These are phyloP conservation scores for Nycteola revayana DNA, from an alignment of 2,888 invertebrate species.

Conservation along the genomic window DNA sequence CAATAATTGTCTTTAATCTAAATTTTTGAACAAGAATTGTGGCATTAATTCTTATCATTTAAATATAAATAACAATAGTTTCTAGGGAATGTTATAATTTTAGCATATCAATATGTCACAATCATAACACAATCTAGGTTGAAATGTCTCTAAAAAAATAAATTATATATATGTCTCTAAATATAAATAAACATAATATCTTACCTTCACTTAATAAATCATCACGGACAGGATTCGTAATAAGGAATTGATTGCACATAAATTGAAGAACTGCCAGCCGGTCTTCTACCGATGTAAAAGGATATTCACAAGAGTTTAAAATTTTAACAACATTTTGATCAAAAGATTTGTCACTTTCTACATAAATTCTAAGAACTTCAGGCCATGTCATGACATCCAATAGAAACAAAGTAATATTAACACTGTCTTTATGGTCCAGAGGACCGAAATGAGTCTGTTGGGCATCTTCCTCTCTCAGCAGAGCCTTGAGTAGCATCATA, in stretches of 20 bases:
- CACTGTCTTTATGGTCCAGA: constrained; percentile 97
- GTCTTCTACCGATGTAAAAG: constrained; percentile 91
- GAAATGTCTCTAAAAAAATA: too few species aligned
- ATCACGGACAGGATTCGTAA: constrained; percentile 95
- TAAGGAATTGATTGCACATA: constrained; percentile 96
- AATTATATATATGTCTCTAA: constrained; percentile 1
- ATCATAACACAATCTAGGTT: too few species aligned
- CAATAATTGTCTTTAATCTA: too few species aligned
- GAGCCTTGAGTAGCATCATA: constrained; percentile 94
- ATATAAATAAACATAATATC: constrained; percentile 8
- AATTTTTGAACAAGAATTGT: too few species aligned
- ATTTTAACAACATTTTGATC: constrained; percentile 87
- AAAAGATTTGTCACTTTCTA: constrained; percentile 94
- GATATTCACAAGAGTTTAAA: constrained; percentile 90
- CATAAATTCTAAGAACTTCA: constrained; percentile 93
- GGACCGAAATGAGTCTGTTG: constrained; percentile 98
- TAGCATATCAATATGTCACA: too few species aligned
- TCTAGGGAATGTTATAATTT: too few species aligned
- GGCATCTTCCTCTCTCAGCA: constrained; percentile 95
- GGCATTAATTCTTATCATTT: too few species aligned
- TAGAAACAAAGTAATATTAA: constrained; percentile 95
- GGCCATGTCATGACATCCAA: constrained; percentile 98
- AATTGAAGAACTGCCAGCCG: constrained; percentile 92
- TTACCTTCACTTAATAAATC: constrained; percentile 96
- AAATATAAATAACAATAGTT: neutral